These are phyloP conservation scores for Xylocampa areola DNA, from an alignment of 2,888 invertebrate genomes.

Conservation along the genomic window DNA sequence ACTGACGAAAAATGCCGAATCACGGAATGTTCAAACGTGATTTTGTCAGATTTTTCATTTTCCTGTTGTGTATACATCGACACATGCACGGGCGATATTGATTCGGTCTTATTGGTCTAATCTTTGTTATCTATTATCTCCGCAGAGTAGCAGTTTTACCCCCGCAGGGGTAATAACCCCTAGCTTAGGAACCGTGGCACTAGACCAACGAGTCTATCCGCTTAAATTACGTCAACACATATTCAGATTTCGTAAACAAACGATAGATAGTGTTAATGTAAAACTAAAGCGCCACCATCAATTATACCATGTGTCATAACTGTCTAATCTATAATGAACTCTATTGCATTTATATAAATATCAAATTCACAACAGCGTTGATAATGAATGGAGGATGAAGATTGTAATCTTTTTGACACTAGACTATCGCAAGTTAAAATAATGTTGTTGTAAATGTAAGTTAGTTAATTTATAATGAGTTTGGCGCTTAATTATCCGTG, in stretches of 20 bases:
- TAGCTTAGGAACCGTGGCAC: too few species aligned
- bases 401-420: constrained; percentile 46
- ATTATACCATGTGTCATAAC: constrained; percentile 25
- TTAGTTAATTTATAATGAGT: constrained; percentile 21
- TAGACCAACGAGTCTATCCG: constrained; percentile 1
- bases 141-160: too few species aligned
- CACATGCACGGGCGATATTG: too few species aligned
- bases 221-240: not conserved
- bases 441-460: constrained; percentile 16
- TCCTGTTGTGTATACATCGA: too few species aligned
- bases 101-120: too few species aligned
- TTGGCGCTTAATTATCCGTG: constrained; percentile 34
- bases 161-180: too few species aligned
- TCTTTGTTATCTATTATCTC: too few species aligned
- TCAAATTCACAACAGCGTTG: constrained; percentile 4
- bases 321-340: not conserved
- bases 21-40: too few species aligned
- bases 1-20: too few species aligned
- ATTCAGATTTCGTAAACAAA: not conserved
- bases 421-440: constrained; percentile 34
- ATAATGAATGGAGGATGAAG: constrained; percentile 32
- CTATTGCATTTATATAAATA: not conserved
- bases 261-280: constrained; percentile 9
- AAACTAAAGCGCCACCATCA: constrained; percentile 22
- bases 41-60: too few species aligned